These are phyloP conservation scores for Mongoloraphidia duomilia DNA, from an alignment of 2,888 invertebrate species.

Conservation along the genomic window DNA sequence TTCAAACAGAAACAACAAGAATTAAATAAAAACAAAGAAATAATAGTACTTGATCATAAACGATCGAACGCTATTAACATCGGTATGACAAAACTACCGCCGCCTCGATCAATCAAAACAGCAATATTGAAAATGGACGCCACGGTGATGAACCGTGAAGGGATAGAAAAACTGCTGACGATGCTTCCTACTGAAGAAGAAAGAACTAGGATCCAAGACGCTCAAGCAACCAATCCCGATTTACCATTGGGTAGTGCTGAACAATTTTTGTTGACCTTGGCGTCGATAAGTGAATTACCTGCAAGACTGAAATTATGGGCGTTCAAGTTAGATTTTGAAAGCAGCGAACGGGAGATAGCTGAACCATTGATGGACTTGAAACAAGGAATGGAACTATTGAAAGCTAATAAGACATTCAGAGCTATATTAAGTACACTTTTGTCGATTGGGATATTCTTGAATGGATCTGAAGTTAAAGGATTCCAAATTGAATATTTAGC, in stretches of 20 bases:
- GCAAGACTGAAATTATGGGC: conserved; percentile 93
- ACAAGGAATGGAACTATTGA: conserved; percentile 84
- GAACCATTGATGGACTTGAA: conserved; percentile 98
- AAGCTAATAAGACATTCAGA: conserved; percentile 86
- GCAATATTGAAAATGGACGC: conserved; percentile 99
- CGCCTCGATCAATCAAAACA: conserved; percentile 94
- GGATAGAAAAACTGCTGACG: conserved; percentile 91
- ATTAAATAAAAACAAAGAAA: conserved; percentile 73
- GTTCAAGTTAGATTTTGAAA: conserved; percentile 96
- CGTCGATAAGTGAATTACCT: conserved; percentile 88
- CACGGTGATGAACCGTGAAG: conserved; percentile 93
- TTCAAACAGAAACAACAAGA: conserved; percentile 61
- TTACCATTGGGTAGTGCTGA: conserved; percentile 90
- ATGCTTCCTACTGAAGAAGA: conserved; percentile 98
- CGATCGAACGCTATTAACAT: conserved; percentile 99
- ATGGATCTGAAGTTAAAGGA: conserved; percentile 84
- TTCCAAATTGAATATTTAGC: conserved; percentile 95
- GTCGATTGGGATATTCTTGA: conserved; percentile 92
- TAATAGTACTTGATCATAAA: conserved; percentile 91
- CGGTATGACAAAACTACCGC: conserved; percentile 96
- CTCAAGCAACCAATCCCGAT: conserved; percentile 83
- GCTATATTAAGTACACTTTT: conserved; percentile 86
- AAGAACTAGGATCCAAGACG: conserved; percentile 89
- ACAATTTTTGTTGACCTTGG: conserved; percentile 92
- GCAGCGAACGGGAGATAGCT: conserved; percentile 93